Base-by-base conservation (phyloP, 2,888 invertebrate species). In the Orthonevra nobilis region DNA sequence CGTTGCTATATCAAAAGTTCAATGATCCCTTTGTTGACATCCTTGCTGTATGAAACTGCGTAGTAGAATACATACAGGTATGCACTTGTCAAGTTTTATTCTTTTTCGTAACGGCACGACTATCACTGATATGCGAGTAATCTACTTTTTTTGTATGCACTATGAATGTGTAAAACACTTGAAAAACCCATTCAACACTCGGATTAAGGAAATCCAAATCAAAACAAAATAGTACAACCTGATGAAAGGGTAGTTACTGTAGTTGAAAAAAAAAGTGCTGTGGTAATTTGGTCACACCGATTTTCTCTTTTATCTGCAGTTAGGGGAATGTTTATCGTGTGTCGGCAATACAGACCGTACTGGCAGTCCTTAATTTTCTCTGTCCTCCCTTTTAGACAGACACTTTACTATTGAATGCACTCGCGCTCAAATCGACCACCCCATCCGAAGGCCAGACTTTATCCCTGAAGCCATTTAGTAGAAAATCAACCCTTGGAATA, bases 21-120 rank as follows among this genome's bases (percentile, higher is more conserved):
- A 79, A 79, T 79, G 79, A 73, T 79, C 79, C 79, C 73, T 73
- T 61, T 79, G 73, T 79, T 79, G 73, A 79, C 73, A 79, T 79
- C 79, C 73, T 68, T 66, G 28, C 17, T 7, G n/a, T 23, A 23
- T 46, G 73, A 48, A 48, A 54, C 54, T 64, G 60, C 77, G 72
- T 72, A 60, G 20, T 66, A 73, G 46, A 68, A 64, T 44, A 64
- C 64, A 63, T 77, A 54, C n/a, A n/a, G n/a, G n/a, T n/a, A n/a
- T n/a, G n/a, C n/a, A n/a, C n/a, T 36, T 46, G 32, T 66, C 14
- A 28, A 54, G 69, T 26, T 56, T 26, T 58, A 6, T 58, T 32
- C 36, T 58, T 32, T 20, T 20, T 28, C 19, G n/a, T n/a, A n/a
- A n/a, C n/a, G n/a, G n/a, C n/a, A n/a, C n/a, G n/a, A n/a, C n/a